Evolutionary conservation across 2,113 vertebrate genomes (phyloP), one percentile per base, ranked within the genome.

Genomic region (Neolamprologus longior): DNA sequence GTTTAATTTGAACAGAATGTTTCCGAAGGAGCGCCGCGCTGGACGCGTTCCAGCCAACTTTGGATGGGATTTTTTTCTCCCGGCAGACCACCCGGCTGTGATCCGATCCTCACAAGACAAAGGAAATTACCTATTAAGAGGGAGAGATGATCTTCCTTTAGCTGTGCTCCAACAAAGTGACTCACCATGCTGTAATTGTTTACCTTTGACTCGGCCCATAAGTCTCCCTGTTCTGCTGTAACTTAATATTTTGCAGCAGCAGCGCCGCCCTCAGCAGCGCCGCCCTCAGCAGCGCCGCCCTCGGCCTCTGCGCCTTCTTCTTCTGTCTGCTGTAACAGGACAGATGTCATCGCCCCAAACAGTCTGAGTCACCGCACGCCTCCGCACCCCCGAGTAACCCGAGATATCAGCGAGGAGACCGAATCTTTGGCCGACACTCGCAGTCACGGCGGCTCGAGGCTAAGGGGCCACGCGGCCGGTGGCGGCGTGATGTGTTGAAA

Each of bases 141-240:
- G 94, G 92, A 93, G 95, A 93, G 93, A 93, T 91, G 93, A 96
- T 96, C 95, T 93, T 92, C 93, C 95, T 95, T 94, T 92, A 94
- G 92, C 90, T 84, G 21, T 40, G 81, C 91, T 95, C 95, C 94
- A 96, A 95, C 89, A 95, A 92, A 94, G 95, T 96, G 96, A 96
- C 94, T 96, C 96, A 96, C 86, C 50, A 94, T 96, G 95, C 90
- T 90, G 96, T 96, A 96, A 96, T 95, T 96, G 96, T 96, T 96
- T 96, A 96, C 95, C 95, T 96, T 96, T 96, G 94, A 96, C 95
- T 95, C 87, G 71, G 91, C 88, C 93, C 94, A 90, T 95, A 96
- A 96, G 88, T 92, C 90, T 92, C 87, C 71, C 83, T 76, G 83
- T 80, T 92, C 81, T 33, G n/a, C 88, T 87, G 94, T 93, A 96